Base-by-base conservation (phyloP, 2,113 vertebrate genomes). In the Brevimyrus niger region DNA sequence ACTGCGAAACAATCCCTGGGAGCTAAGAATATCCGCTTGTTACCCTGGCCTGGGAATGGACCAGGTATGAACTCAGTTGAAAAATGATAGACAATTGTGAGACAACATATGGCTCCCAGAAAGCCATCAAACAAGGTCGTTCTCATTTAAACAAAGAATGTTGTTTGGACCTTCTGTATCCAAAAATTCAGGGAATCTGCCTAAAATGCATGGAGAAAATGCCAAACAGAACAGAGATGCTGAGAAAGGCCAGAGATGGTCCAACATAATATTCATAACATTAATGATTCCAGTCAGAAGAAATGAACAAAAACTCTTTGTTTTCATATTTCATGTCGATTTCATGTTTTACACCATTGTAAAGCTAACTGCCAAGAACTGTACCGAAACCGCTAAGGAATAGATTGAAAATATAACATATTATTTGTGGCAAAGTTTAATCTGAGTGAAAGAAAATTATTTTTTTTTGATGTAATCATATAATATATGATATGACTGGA, bases 21-120 rank as follows among this genome's bases (percentile, higher is more conserved):
- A 80, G 73, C 73, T 80, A 80, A 80, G 73, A 80, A 80, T 80
- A 84, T 84, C 38, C 82, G 38, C 38, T 84, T 84, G 82, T 84
- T 84, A 84, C 82, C 38, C 82, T 46, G 82, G 44, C 82, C 82
- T 84, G 82, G 82, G 44, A 84, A 84, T 46, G 82, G 38, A 84
- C 38, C 82, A 84, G 82, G 19, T 84, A 84, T 84, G 82, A 84
- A 84, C 82, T 42, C 38, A 23, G 44, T 84, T 84, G 82, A 84
- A 46, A 47, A 84, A 84, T 84, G 82, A 47, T 47, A 84, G 82
- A 84, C 73, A 80, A 80, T 80, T 42, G 73, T 80, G 73, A 80
- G 35, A 42, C 73, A 84, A 44, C 82, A 84, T 84, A 47, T 84
- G 21, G 82, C 23, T 84, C 44, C 44, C 82, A 84, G 82, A 84